Percentiles rank a stretch among this genome's conserved stretches.
Evolutionary conservation across 2,888 invertebrate species (phyloP).

Genomic region (Malthinus flaveolus): DNA sequence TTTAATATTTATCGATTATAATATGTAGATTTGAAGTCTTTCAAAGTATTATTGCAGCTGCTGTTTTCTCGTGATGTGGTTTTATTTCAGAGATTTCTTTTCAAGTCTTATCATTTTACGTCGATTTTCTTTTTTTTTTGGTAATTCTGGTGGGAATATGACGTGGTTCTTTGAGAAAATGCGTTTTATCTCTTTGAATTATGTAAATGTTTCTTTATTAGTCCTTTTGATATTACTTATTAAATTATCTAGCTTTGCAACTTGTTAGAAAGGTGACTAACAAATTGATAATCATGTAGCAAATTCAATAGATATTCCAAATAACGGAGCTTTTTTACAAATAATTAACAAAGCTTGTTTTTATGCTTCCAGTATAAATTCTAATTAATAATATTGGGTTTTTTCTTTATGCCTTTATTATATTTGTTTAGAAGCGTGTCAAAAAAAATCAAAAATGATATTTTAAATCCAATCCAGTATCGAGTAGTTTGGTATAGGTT

Average conservation of each 20-base stretch:
- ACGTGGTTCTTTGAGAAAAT: slow-evolving; percentile 15
- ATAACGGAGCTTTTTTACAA: too few species aligned
- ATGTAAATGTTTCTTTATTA: slow-evolving; percentile 3
- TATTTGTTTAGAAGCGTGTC: too few species aligned
- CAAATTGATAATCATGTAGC: neutral
- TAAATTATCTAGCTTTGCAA: neutral
- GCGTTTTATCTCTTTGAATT: slow-evolving; percentile 6
- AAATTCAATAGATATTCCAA: too few species aligned
- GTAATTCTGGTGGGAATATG: slow-evolving; percentile 17
- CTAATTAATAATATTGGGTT: too few species aligned
- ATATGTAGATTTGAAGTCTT: slow-evolving; percentile 18
- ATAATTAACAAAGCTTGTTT: too few species aligned
- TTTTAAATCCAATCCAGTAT: too few species aligned
- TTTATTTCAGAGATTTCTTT: slow-evolving; percentile 19
- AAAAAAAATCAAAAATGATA: too few species aligned
- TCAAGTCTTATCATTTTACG: slow-evolving; percentile 18
- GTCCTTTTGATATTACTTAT: neutral
- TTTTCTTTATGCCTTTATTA: too few species aligned
- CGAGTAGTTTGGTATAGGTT: too few species aligned
- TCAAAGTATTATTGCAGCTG: slow-evolving; percentile 19
- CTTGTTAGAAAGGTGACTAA: neutral
- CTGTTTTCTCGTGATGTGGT: slow-evolving; percentile 16
- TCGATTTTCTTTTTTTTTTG: slow-evolving; percentile 19
- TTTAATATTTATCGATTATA: slow-evolving; percentile 15
- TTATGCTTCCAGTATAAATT: too few species aligned